Evolutionary conservation across 1,140 invertebrate genomes (phyloP).

Genomic region (Scaptodrosophila lebanonensis): DNA sequence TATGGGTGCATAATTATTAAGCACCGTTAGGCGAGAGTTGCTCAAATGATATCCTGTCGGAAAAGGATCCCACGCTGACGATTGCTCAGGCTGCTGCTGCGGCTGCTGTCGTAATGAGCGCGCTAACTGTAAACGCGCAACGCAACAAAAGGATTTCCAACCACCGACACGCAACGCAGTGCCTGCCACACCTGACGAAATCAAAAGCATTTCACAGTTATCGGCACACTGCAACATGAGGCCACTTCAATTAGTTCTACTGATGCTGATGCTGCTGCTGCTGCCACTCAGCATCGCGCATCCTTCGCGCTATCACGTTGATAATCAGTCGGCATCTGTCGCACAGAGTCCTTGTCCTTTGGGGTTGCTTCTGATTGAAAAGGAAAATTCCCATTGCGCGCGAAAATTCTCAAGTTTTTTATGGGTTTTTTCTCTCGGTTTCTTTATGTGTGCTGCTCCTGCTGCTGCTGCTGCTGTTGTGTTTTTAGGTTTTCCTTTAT

Average conservation of each 20-base stretch:
- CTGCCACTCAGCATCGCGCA: too few species aligned
- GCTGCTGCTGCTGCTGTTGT: not conserved
- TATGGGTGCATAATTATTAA: conserved; percentile 59
- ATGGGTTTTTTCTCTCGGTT: conserved; percentile 36
- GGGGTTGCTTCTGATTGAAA: conserved; percentile 41
- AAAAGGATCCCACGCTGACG: conserved; percentile 61
- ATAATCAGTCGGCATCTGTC: conserved; percentile 62
- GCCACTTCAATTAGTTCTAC: conserved; percentile 9
- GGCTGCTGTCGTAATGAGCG: conserved; percentile 1
- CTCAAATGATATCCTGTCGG: conserved; percentile 48
- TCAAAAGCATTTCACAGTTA: conserved; percentile 71
- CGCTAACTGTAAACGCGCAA: conserved; percentile 65
- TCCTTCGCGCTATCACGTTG: conserved; percentile 14
- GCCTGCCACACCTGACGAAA: conserved; percentile 63
- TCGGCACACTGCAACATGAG: conserved; percentile 36
- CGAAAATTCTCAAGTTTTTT: conserved; percentile 74
- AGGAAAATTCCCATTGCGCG: conserved; percentile 57
- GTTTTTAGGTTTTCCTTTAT: conserved; percentile 16
- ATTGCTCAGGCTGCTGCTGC: not conserved
- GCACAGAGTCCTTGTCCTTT: conserved; percentile 19
- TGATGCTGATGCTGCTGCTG: too few species aligned
- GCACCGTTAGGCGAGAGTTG: too few species aligned
- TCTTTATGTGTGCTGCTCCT: conserved; percentile 31
- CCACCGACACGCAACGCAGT: conserved; percentile 28
- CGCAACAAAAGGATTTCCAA: conserved; percentile 67